Base-by-base conservation (phyloP, 2,888 invertebrate genomes). In the Yponomeuta cagnagella region DNA sequence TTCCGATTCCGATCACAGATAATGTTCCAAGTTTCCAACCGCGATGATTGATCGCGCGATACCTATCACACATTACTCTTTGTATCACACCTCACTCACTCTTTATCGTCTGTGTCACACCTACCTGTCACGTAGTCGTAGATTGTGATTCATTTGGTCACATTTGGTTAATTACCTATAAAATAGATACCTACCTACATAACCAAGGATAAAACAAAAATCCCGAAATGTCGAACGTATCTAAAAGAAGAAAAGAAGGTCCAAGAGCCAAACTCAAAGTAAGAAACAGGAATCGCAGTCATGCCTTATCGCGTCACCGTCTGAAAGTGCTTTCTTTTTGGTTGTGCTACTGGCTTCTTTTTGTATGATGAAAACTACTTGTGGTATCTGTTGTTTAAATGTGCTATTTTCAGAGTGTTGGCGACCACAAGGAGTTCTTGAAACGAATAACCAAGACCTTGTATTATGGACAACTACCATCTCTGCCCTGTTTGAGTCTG, bases 391-490 rank as follows among this genome's bases (percentile, higher is more conserved):
- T 43, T n/a, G 23, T 30, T 10, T 48, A n/a, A 10, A 9, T n/a
- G 33, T n/a, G 23, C 63, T 43, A 4, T 68, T 88, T 88, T 23
- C 85, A 95, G 95, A 90, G 88, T 73, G 90, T 95, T 86, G 94
- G 93, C 52, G 94, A 95, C 79, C 96, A 97, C 83, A 94, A 95
- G 73, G 95, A 95, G 77, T 96, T 98, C 80, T 90, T 97, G 74
- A 94, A 95, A 78, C 93, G 98, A 77, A 96, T 98, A 77, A 95
- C 95, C 30, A 98, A 98, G 87, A 96, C 97, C 2, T 91, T 98
- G 70, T 98, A 98, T 85, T 98, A 97, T 88, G 97, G 97, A 72
- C 94, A 95, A 81, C 92, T 96, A 73, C 95, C 96, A n/a, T 90
- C 92, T 71, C 93, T 94, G 73, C 95, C 95, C 75, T 93, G 96